Conservation (phyloP, 2,888 invertebrate genomes). For the Paralinhomoeus sp. region DNA sequence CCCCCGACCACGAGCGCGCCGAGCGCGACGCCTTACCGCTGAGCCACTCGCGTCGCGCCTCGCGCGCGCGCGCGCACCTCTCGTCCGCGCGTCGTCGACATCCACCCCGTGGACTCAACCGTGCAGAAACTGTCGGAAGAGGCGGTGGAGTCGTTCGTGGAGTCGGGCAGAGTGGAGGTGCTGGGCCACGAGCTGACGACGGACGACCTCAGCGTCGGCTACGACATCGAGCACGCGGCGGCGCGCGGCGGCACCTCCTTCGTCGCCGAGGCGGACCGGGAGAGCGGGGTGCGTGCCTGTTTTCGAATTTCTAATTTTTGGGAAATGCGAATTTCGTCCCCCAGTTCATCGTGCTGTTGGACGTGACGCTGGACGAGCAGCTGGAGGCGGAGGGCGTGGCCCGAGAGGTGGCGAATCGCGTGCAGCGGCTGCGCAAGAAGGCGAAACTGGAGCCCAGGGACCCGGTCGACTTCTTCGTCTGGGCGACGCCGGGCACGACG, state of each 20-base stretch:
- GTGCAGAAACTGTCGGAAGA: slow-evolving; percentile 41
- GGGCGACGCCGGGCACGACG: background rate
- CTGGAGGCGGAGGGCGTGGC: slow-evolving; percentile 83
- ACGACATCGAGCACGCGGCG: slow-evolving; percentile 40
- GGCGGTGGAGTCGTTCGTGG: slow-evolving; percentile 51
- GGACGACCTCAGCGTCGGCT: slow-evolving; percentile 38
- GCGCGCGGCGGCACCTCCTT: slow-evolving; percentile 31
- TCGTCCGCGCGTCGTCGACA: too few relatives aligned
- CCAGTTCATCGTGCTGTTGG: slow-evolving; percentile 54
- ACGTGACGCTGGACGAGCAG: slow-evolving; percentile 63
- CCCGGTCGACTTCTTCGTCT: slow-evolving; percentile 7
- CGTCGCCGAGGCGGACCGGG: slow-evolving; percentile 69
- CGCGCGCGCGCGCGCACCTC: too few relatives aligned
- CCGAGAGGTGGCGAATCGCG: slow-evolving; percentile 76
- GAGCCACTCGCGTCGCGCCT: too few relatives aligned
- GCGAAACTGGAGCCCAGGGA: slow-evolving; percentile 17
- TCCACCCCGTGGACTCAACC: too few relatives aligned
- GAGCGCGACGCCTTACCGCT: too few relatives aligned
- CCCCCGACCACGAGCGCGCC: too few relatives aligned
- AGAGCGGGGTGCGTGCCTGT: slow-evolving; percentile 25
- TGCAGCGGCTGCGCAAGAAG: slow-evolving; percentile 86
- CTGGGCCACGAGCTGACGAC: slow-evolving; percentile 44
- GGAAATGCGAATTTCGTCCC: slow-evolving; percentile 4
- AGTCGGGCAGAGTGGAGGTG: slow-evolving; percentile 46
- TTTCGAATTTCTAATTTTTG: background rate